Evolutionary conservation across 92 coral and sea anemone species (phyloP).

Genomic region (Zoanthus gigantus): DNA sequence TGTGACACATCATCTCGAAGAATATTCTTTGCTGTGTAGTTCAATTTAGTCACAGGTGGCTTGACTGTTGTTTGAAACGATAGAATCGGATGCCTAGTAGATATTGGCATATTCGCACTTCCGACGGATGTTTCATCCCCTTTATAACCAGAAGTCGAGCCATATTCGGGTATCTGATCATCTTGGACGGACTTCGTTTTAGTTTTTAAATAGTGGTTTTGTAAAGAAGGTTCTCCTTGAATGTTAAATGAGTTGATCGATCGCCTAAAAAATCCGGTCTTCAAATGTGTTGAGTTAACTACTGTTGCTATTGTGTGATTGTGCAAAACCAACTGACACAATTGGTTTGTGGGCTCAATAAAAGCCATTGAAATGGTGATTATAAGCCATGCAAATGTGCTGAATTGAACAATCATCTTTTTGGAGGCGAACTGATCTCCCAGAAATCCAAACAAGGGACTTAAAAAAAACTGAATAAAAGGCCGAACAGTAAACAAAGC

Average conservation of each 20-base stretch:
- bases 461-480: constrained; percentile 73
- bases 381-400: constrained; percentile 87
- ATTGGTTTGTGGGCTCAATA: constrained; percentile 96
- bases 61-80: background rate
- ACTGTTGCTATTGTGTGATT: constrained; percentile 78
- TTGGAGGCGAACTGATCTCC: constrained; percentile 85
- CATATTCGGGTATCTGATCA: constrained; percentile 32
- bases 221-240: constrained; percentile 19
- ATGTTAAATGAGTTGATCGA: constrained; percentile 43
- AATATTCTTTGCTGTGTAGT: constrained; percentile 65
- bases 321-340: constrained; percentile 78
- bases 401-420: constrained; percentile 86
- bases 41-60: background rate
- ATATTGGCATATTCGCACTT: constrained; percentile 11
- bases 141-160: constrained; percentile 33
- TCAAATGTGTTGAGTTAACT: constrained; percentile 84
- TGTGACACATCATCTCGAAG: constrained; percentile 66
- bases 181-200: constrained; percentile 22
- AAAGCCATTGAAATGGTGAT: constrained; percentile 92
- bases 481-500: constrained; percentile 82
- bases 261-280: constrained; percentile 94
- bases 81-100: background rate
- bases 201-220: constrained; percentile 8
- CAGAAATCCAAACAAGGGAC: constrained; percentile 92
- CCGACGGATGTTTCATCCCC: constrained; percentile 49